Evolutionary conservation across 64 coral and sea anemone species (phyloP), one percentile per base, ranked within the genome.

Genomic region (Porites australiensis): DNA sequence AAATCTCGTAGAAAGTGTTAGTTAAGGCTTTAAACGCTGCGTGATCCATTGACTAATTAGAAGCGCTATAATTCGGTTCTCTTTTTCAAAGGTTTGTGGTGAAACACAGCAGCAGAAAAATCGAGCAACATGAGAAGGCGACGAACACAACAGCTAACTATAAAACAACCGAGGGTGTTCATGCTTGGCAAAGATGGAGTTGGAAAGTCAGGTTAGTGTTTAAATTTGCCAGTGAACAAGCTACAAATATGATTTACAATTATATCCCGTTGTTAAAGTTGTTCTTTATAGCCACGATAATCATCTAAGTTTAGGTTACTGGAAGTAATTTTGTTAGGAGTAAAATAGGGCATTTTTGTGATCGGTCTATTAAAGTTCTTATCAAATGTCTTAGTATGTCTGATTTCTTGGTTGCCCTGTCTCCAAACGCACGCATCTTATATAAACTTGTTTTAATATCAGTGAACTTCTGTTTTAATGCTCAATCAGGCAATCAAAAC

Each of bases 191-290:
- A 84, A 49, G 81, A 66, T 3, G 81, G 81, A 5, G 81, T 84
- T 11, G 81, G 81, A 8, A 84, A 84, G 47, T 84, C 81, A 51
- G 81, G 81, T 84, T 3, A 68, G 81, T 68, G 27, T 68, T 22
- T 18, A 48, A 58, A 3, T 6, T n/a, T 14, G 2, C 50, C 0
- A 64, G 62, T 16, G 62, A 19, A 64, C 62, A 64, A 64, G 13
- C 4, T 64, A 64, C 18, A 18, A 16, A 19, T 64, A 64, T 64
- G 62, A 64, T 64, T 64, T 16, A 64, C 62, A 64, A 12, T 57
- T 57, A 64, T 19, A 64, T 19, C 18, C 6, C 13, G 18, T 64
- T 64, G 62, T 64, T 16, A 13, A 64, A 2, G 62, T 12, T 64
- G 62, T 64, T 64, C 4, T 64, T 64, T 13, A 64, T 16, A 64